Evolutionary conservation across 2,113 vertebrate genomes (phyloP), one percentile per base, ranked within the genome.

Genomic region (Orycteropus afer): DNA sequence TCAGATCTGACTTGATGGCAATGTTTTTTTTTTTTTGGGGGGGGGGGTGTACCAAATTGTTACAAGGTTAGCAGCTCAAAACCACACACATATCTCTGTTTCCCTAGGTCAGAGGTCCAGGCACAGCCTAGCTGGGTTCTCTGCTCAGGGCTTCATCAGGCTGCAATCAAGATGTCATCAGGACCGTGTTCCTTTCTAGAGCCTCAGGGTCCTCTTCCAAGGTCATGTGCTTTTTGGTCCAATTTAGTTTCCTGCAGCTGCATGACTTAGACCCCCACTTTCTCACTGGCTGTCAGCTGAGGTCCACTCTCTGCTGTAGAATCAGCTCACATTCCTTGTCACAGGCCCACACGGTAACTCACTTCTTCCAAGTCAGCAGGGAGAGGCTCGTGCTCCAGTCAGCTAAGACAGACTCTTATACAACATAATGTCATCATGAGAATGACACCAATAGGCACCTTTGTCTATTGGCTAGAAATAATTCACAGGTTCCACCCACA

Each of bases 391-490:
- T 37, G 6, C 25, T 84, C 57, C 40, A 81, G 40, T 29, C 63
- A 51, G 10, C 34, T 77, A 90, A 73, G 29, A 61, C 9, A 7
- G 25, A 55, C 51, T 67, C 15, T 18, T 45, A 88, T 8, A 77
- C 61, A 95, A 88, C 7, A 13, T 40, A 71, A 89, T 18, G 12
- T 42, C 80, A 82, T 91, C 55, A 74, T 79, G 22, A 9, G 8
- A 86, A 25, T 83, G 25, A 49, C 34, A 76, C 45, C 57, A 69
- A 84, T 83, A 23, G n/a, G n/a, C n/a, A 74, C 32, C 45, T 69
- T 78, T 74, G 23, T 83, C 69, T 89, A 76, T 51, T 89, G 82
- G 45, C 86, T 59, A 90, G 59, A 95, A 90, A n/a, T 29, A 89
- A 95, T 45, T 74, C 45, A 40, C 67, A 85, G 51, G 65, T 37